Evolutionary conservation across 2,113 vertebrate species (phyloP), one percentile per base, ranked within the genome.

Genomic region (Gymnorhina tibicen): DNA sequence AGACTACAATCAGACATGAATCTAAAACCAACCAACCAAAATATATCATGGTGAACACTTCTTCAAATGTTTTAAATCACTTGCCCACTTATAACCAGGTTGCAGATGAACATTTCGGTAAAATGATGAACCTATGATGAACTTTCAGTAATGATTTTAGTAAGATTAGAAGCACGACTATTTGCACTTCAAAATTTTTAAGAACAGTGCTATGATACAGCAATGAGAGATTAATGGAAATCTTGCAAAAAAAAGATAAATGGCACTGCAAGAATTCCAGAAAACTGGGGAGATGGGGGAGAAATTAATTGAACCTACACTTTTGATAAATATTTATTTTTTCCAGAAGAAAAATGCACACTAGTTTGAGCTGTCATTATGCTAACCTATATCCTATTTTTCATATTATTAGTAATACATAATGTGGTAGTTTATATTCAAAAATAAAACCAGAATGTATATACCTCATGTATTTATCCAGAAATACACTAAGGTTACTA

Each of bases 401-500:
- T 98, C 98, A 98, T 98, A 98, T 98, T 98, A 98, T 98, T 98
- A 98, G 98, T 97, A 98, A 98, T 98, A 98, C 96, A 98, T 98
- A 98, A 98, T 98, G 97, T 93, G 98, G 98, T 98, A 98, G 98
- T 98, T 98, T 98, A 98, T 98, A 98, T 98, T 98, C 98, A 98
- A 98, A 98, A 98, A 98, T 98, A 98, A 98, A 98, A 98, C 98
- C 95, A 97, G 97, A 98, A 98, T 97, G 98, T 98, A 98, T 98
- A 98, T 98, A 98, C 97, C 97, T 98, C 96, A 97, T 98, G 98
- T 98, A 98, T 98, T 98, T 98, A 98, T 98, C 98, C 98, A 98
- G 98, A 98, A 98, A 98, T 98, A 98, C 97, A 97, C 97, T 97
- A 97, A 97, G 97, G 98, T 98, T 98, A 98, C 98, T 98, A 98